These are phyloP conservation scores for Pseudachorutes palmiensis DNA, from an alignment of 1,140 invertebrate genomes.

Conservation along the genomic window DNA sequence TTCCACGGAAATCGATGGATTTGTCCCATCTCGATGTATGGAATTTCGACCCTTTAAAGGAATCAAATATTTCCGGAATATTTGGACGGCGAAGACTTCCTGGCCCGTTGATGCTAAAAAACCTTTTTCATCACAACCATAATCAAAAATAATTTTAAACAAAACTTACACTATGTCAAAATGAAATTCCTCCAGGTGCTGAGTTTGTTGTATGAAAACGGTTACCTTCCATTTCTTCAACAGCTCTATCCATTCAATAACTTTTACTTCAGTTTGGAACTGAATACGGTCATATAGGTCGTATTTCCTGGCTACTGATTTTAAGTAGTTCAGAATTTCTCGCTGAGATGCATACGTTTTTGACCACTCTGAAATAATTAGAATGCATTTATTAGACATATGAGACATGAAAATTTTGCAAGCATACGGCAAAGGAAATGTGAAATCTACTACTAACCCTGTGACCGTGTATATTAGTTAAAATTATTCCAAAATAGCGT, in stretches of 20 bases:
- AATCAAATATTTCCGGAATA: slow-evolving; percentile 21
- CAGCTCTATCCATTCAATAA: slow-evolving; percentile 14
- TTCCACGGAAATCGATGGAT: slow-evolving; percentile 15
- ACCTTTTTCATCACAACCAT: neutral
- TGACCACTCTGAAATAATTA: slow-evolving; percentile 23
- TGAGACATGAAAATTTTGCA: too few species aligned
- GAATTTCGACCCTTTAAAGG: slow-evolving; percentile 18
- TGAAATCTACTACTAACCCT: too few species aligned
- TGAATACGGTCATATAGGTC: slow-evolving; percentile 16
- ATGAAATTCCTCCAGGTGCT: neutral
- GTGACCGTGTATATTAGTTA: too few species aligned
- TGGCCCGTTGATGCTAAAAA: slow-evolving; percentile 19
- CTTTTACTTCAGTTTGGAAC: slow-evolving; percentile 26
- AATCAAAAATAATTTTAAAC: neutral
- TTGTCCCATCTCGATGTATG: slow-evolving; percentile 26
- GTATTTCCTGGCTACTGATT: slow-evolving; percentile 18
- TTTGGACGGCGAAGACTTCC: slow-evolving; percentile 23
- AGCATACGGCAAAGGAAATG: too few species aligned
- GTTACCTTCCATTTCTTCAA: slow-evolving; percentile 26
- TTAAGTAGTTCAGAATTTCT: slow-evolving; percentile 26
- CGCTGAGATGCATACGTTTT: slow-evolving; percentile 19
- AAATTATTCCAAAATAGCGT: too few species aligned
- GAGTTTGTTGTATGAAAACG: neutral
- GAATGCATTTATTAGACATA: neutral
- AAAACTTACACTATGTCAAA: slow-evolving; percentile 20